A percentile compares a stretch with the other conserved stretches of the same genome.
Conservation (phyloP, 2,113 vertebrate genomes). For the Rostratula benghalensis region DNA sequence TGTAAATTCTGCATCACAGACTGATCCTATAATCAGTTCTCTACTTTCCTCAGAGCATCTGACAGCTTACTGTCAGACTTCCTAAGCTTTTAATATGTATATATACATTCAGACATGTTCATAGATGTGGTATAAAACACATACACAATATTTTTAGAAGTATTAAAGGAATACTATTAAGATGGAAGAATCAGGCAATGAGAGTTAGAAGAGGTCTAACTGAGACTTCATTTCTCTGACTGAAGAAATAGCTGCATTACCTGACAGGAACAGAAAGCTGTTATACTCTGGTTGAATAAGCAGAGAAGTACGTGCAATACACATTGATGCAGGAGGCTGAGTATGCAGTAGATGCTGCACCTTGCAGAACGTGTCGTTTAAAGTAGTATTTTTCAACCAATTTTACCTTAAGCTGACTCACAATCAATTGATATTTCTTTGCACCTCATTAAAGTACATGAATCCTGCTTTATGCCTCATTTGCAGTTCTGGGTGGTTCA, state of each 20-base stretch:
- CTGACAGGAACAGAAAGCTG: not conserved
- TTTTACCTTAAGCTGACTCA: slow-evolving; percentile 26
- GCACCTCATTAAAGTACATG: slow-evolving; percentile 22
- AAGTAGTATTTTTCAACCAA: not conserved
- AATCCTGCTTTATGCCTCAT: slow-evolving; percentile 42
- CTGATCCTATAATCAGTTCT: not conserved
- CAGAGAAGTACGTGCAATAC: not conserved
- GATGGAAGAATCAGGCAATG: not conserved
- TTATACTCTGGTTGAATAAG: not conserved
- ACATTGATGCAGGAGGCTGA: not conserved
- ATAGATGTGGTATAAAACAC: not conserved
- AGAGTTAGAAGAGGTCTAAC: not conserved
- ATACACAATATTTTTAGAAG: not conserved
- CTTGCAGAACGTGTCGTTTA: not conserved
- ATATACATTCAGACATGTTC: not conserved
- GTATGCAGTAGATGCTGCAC: not conserved
- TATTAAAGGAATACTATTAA: not conserved
- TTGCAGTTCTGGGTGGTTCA: slow-evolving; percentile 30
- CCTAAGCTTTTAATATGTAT: not conserved
- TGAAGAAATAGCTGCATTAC: not conserved
- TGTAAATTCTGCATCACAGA: not conserved
- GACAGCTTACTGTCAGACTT: not conserved
- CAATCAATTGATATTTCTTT: slow-evolving; percentile 37
- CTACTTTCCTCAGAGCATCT: not conserved
- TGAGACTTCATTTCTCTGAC: not conserved